A percentile compares a stretch with the other conserved stretches of the same genome.
phyloP scores from a whole-genome alignment of 2,888 invertebrate genomes.

The Iphiclides podalirius region DNA sequence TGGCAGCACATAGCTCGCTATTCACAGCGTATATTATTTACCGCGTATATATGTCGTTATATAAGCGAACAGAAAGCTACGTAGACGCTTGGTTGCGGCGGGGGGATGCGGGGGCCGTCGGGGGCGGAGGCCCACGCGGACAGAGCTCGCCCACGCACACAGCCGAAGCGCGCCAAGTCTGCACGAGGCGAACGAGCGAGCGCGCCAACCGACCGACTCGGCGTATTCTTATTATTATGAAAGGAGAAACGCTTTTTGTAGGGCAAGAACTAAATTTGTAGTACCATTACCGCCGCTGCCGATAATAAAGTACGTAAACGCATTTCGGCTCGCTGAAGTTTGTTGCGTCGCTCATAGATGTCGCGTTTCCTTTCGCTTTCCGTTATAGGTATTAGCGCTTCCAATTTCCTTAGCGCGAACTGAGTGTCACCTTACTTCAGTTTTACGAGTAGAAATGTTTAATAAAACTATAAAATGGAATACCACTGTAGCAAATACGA shows the following conservation, averaged over 20 bases:
- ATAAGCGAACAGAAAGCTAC: conserved; percentile 80
- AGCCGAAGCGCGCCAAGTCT: conserved; percentile 52
- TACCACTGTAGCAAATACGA: background rate
- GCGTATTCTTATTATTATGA: conserved; percentile 83
- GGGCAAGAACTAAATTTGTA: conserved; percentile 80
- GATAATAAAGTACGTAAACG: conserved; percentile 77
- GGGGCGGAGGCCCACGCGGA: conserved; percentile 35
- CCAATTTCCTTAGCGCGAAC: conserved; percentile 13
- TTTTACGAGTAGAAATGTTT: conserved; percentile 7
- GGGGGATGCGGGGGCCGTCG: conserved; percentile 33
- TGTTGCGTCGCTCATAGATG: conserved; percentile 69
- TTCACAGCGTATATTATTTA: conserved; percentile 77
- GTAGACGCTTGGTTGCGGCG: conserved; percentile 41
- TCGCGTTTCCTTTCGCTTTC: conserved; percentile 54
- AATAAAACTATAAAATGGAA: conserved; percentile 8
- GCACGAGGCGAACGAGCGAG: conserved; percentile 73
- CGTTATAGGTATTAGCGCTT: conserved; percentile 23
- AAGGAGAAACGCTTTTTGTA: conserved; percentile 81
- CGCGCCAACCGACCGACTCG: conserved; percentile 76
- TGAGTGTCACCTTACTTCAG: conserved; percentile 13
- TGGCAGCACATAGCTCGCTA: conserved; percentile 76
- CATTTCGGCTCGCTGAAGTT: conserved; percentile 76
- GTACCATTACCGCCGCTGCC: conserved; percentile 67
- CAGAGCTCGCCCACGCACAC: conserved; percentile 51
- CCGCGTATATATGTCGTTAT: conserved; percentile 72